Percentiles rank a stretch among this genome's conserved stretches.
These are phyloP conservation scores for Bubo scandiacus DNA, from an alignment of 2,113 vertebrate genomes.

Conservation along the genomic window DNA sequence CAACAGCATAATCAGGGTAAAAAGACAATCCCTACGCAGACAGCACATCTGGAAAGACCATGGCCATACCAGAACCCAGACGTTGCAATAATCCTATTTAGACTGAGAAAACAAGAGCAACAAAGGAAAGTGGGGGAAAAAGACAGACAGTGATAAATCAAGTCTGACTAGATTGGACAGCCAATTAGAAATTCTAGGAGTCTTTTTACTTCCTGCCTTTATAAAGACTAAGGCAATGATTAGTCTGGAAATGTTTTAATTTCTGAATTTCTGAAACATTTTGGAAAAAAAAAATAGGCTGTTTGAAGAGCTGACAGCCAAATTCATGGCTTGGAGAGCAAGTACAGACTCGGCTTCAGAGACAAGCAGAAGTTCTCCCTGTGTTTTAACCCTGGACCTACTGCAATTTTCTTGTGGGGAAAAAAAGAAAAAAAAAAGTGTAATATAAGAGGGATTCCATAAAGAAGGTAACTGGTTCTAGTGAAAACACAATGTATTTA, in stretches of 20 bases:
- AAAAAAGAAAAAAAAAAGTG: rapidly evolving
- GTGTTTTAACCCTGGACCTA: neutral
- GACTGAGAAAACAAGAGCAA: neutral
- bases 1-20: neutral
- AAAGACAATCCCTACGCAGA: neutral
- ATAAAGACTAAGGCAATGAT: neutral
- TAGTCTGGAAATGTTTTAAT: neutral
- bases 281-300: neutral
- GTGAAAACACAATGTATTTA: neutral
- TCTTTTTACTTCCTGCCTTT: neutral
- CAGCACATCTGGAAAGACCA: neutral
- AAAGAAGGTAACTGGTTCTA: neutral
- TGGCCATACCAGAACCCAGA: neutral
- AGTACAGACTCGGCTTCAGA: neutral
- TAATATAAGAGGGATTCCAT: neutral
- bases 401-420: neutral
- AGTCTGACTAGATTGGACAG: neutral
- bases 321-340: neutral
- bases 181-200: neutral
- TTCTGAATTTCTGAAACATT: neutral
- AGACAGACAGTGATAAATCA: neutral
- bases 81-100: neutral
- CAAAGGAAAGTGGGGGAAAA: neutral
- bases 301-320: neutral
- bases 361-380: neutral